Conservation (phyloP, 2,113 vertebrate genomes). For the Oreochromis spilurus region DNA sequence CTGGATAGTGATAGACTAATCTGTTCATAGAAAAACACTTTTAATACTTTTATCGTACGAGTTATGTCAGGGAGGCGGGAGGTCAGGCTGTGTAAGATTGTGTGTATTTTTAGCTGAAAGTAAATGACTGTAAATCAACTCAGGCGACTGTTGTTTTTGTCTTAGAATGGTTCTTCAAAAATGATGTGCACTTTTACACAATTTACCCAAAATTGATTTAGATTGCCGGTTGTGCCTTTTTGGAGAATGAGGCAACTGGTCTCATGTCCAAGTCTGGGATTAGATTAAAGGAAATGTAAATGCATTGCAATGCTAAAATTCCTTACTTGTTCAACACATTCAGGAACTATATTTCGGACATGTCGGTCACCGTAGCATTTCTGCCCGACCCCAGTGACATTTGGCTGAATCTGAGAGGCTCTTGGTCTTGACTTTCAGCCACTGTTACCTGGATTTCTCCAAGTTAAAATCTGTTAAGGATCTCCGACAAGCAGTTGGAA, state of each 20-base stretch:
- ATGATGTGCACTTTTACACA: conserved; percentile 36
- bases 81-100: neutral
- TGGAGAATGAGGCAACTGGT: neutral
- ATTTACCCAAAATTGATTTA: conserved; percentile 6
- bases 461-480: conserved; percentile 55
- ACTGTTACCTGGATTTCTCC: conserved; percentile 31
- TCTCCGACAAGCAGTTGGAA: conserved; percentile 44
- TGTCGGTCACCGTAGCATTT: neutral
- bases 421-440: conserved; percentile 22
- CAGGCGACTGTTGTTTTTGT: conserved; percentile 3
- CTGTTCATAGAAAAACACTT: conserved; percentile 21
- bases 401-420: conserved; percentile 17
- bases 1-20: conserved; percentile 1
- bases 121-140: conserved; percentile 36
- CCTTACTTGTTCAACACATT: neutral
- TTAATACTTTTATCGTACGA: conserved; percentile 13
- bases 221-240: neutral
- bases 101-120: conserved; percentile 51
- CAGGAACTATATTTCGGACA: neutral
- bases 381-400: neutral
- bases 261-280: neutral
- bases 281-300: neutral
- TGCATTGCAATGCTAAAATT: neutral
- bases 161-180: conserved; percentile 17
- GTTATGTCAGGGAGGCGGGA: conserved; percentile 34